phyloP scores from a whole-genome alignment of 92 coral and sea anemone species.

The Nematostella vectensis region DNA sequence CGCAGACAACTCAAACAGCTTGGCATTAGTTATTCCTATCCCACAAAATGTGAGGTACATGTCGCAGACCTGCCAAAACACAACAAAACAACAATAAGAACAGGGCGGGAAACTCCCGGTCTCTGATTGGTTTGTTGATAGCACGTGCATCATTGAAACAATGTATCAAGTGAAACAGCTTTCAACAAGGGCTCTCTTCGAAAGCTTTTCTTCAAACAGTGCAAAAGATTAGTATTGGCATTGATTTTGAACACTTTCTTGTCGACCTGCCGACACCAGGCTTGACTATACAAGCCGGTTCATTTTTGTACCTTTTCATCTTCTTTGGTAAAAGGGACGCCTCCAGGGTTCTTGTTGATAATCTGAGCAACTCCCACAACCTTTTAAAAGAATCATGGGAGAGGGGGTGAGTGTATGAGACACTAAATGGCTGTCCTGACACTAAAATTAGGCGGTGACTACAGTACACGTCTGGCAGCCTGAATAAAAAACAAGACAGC shows the following conservation, averaged over 20 bases:
- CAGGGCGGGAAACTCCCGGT: not conserved
- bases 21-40: constrained; percentile 96
- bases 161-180: too few relatives aligned
- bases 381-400: constrained; percentile 32
- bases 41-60: constrained; percentile 97
- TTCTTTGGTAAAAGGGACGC: constrained; percentile 82
- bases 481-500: too few relatives aligned
- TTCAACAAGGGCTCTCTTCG: too few relatives aligned
- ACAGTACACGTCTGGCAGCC: too few relatives aligned
- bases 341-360: constrained; percentile 95
- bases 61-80: constrained; percentile 75
- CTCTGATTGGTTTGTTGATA: too few relatives aligned
- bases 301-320: constrained; percentile 74
- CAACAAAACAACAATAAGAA: not conserved
- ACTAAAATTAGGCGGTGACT: too few relatives aligned
- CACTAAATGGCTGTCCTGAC: too few relatives aligned
- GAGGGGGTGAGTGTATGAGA: too few relatives aligned
- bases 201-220: too few relatives aligned
- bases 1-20: constrained; percentile 91
- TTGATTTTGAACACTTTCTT: too few relatives aligned
- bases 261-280: constrained; percentile 1
- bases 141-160: too few relatives aligned
- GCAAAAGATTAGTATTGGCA: too few relatives aligned
- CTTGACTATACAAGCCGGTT: not conserved
- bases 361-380: constrained; percentile 99